A percentile compares a stretch with the other conserved stretches of the same genome.
These are phyloP conservation scores for Tachina lurida DNA, from an alignment of 2,888 invertebrate genomes.

Conservation along the genomic window DNA sequence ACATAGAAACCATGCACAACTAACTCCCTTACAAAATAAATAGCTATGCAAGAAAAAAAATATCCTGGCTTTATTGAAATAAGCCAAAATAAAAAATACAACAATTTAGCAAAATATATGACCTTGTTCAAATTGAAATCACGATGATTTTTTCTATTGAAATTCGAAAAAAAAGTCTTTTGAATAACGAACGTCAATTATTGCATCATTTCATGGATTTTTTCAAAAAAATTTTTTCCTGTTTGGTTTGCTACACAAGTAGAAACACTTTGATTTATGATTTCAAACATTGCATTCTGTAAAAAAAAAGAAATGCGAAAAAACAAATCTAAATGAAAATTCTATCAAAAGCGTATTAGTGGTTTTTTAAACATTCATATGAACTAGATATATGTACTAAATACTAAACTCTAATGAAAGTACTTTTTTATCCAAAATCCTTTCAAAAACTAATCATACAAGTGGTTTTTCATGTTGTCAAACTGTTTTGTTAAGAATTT, in stretches of 20 bases:
- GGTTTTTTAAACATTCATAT: slow-evolving; percentile 59
- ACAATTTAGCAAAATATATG: slow-evolving; percentile 52
- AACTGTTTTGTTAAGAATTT: slow-evolving; percentile 21
- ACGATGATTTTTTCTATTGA: slow-evolving; percentile 55
- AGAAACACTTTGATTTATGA: slow-evolving; percentile 69
- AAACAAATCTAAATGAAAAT: slow-evolving; percentile 47
- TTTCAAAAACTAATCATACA: slow-evolving; percentile 76
- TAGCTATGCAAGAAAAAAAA: slow-evolving; percentile 33
- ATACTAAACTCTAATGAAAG: slow-evolving; percentile 45
- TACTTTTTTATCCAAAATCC: slow-evolving; percentile 23
- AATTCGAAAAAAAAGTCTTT: slow-evolving; percentile 43
- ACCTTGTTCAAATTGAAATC: slow-evolving; percentile 66
- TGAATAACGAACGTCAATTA: slow-evolving; percentile 65
- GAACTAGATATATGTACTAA: slow-evolving; percentile 20
- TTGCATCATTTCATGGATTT: slow-evolving; percentile 68
- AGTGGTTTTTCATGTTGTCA: slow-evolving; percentile 74
- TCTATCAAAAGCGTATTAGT: slow-evolving; percentile 70
- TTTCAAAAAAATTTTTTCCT: slow-evolving; percentile 28
- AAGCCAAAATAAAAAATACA: slow-evolving; percentile 30
- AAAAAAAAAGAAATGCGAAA: neutral
- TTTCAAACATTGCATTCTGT: slow-evolving; percentile 56
- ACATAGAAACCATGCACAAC: slow-evolving; percentile 34
- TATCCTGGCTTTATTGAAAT: slow-evolving; percentile 59
- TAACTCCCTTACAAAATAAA: slow-evolving; percentile 48
- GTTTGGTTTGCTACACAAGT: slow-evolving; percentile 39